phyloP scores from a whole-genome alignment of 2,888 invertebrate genomes.

The Dione juno region DNA sequence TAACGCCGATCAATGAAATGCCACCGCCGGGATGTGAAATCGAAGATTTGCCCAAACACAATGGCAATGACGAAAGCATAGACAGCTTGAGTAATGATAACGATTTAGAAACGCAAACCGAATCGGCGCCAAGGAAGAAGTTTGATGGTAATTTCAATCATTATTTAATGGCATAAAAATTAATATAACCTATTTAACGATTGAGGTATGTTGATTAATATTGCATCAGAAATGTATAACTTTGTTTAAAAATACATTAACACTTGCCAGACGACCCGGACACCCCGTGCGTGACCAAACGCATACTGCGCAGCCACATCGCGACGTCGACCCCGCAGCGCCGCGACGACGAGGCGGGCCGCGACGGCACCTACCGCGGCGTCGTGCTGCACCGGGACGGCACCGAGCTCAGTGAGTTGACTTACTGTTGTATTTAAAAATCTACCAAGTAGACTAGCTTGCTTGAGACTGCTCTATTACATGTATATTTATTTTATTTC shows the following conservation, averaged over 20 bases:
- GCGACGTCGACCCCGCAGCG: constrained; percentile 58
- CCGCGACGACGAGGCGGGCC: constrained; percentile 58
- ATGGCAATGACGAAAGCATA: constrained; percentile 73
- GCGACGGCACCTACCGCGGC: constrained; percentile 76
- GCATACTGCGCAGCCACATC: constrained; percentile 55
- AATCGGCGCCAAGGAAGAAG: constrained; percentile 71
- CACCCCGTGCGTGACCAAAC: constrained; percentile 32
- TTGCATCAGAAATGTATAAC: no score
- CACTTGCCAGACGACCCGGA: constrained; percentile 40
- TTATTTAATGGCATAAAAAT: no score
- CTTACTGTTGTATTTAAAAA: no score
- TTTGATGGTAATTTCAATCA: constrained; percentile 68
- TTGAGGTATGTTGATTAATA: no score
- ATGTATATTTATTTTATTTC: no score
- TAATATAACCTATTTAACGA: no score
- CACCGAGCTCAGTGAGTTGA: constrained; percentile 70
- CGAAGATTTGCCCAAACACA: constrained; percentile 75
- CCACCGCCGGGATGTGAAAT: constrained; percentile 78
- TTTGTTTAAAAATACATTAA: no score
- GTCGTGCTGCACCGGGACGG: constrained; percentile 72
- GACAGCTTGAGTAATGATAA: constrained; percentile 76
- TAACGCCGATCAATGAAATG: constrained; percentile 81
- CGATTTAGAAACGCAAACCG: constrained; percentile 76
- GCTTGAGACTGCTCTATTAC: no score
- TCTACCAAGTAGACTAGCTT: no score